phyloP scores from a whole-genome alignment of 2,888 invertebrate genomes.

The Dascillus cervinus region DNA sequence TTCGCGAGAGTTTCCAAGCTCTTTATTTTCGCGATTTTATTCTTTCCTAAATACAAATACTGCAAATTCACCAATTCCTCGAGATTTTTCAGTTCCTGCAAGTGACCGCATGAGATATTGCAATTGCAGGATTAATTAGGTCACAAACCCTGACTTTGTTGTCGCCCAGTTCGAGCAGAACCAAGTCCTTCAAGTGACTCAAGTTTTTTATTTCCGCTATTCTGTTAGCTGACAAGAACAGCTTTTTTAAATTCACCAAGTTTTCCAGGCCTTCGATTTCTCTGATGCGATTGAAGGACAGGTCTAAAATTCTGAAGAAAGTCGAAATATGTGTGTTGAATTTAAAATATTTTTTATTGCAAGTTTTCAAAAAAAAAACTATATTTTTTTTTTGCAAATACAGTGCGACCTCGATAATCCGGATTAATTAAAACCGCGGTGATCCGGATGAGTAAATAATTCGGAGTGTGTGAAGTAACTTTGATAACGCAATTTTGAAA shows the following conservation, averaged over 20 bases:
- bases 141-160: slow-evolving; percentile 75
- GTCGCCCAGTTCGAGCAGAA: slow-evolving; percentile 87
- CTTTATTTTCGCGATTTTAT: slow-evolving; percentile 80
- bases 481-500: too few species aligned
- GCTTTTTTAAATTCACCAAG: slow-evolving; percentile 67
- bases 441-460: too few species aligned
- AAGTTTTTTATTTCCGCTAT: slow-evolving; percentile 82
- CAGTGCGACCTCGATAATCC: too few species aligned
- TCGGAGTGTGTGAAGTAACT: too few species aligned
- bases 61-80: slow-evolving; percentile 65
- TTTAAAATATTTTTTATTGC: too few species aligned
- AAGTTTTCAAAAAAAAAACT: too few species aligned
- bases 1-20: slow-evolving; percentile 72
- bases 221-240: slow-evolving; percentile 87
- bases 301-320: slow-evolving; percentile 80
- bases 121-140: too few species aligned
- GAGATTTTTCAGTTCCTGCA: slow-evolving; percentile 11
- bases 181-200: slow-evolving; percentile 68
- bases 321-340: too few species aligned
- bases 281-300: slow-evolving; percentile 91
- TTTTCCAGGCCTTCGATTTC: slow-evolving; percentile 76
- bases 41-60: slow-evolving; percentile 83
- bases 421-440: too few species aligned
- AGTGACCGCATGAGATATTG: background rate
- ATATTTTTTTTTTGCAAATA: too few species aligned